phyloP scores from a whole-genome alignment of 2,888 invertebrate species.

The Macaria liturata region DNA sequence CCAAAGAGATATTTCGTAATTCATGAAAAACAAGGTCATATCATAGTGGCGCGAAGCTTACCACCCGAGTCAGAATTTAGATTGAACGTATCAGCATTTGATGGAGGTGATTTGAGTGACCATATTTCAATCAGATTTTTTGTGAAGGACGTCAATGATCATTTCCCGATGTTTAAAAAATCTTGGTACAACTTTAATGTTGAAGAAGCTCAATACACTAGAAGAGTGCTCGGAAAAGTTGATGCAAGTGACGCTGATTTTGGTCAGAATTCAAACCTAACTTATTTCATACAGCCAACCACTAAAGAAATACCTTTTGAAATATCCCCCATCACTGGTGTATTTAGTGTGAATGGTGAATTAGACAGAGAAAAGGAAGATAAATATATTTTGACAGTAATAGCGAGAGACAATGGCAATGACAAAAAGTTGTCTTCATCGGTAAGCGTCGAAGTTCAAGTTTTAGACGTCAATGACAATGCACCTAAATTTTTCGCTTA shows the following conservation, averaged over 20 bases:
- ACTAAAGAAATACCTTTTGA: conserved; percentile 85
- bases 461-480: conserved; percentile 93
- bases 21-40: conserved; percentile 89
- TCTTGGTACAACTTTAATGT: conserved; percentile 93
- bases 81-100: conserved; percentile 89
- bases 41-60: conserved; percentile 87
- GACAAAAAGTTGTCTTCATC: conserved; percentile 86
- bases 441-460: conserved; percentile 91
- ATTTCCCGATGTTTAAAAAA: conserved; percentile 91
- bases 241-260: conserved; percentile 91
- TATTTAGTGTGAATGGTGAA: conserved; percentile 88
- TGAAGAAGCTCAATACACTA: conserved; percentile 89
- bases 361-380: conserved; percentile 90
- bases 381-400: conserved; percentile 87
- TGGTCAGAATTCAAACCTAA: conserved; percentile 90
- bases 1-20: conserved; percentile 88
- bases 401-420: conserved; percentile 89
- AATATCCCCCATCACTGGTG: conserved; percentile 87
- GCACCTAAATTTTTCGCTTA: conserved; percentile 91
- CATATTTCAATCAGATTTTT: conserved; percentile 87
- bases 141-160: conserved; percentile 92
- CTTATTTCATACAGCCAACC: conserved; percentile 84
- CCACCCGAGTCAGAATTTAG: conserved; percentile 90
- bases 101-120: conserved; percentile 89
- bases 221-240: conserved; percentile 88